Evolutionary conservation across 2,797 vertebrate genomes (phyloP), one percentile per base, ranked within the genome.

Genomic region (Adrianichthys oophorus): DNA sequence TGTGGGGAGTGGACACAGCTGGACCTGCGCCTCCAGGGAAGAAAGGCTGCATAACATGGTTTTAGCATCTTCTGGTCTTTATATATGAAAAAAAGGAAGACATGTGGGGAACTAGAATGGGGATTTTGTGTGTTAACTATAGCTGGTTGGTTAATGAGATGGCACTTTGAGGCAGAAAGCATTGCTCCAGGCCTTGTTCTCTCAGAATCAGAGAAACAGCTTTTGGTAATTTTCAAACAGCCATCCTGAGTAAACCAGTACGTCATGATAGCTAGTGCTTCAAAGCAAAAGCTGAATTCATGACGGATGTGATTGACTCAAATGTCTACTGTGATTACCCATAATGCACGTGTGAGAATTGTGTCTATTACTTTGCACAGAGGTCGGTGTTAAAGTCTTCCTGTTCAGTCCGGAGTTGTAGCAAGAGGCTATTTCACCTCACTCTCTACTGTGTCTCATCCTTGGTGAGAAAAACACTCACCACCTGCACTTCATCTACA

Each of bases 401-500:
- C 48, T 58, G 23, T 54, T 52, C 67, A 64, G 32, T 37, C 50
- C 40, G 54, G 64, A 18, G 56, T 62, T 73, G 55, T 67, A 63
- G 68, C 52, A 60, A 70, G 66, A 62, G 29, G 37, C 63, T 70
- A 62, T 81, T 79, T 65, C 46, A 63, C 46, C 45, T 70, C 61
- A 57, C 32, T 61, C 65, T 56, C 17, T 44, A 53, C 64, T 56
- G 56, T 63, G 81, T 81, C 65, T 73, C 75, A 66, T 78, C 68
- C 70, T 65, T 46, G 56, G 71, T 78, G 72, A 82, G 74, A 79
- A 79, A 87, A 85, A 80, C 77, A 68, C 72, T 76, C 61, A 16
- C 58, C 80, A 82, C 77, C 76, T 89, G 85, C 76, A 68, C 71
- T 76, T 83, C 75, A 87, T 85, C 76, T 85, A 45, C 74, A 87